Evolutionary conservation across 2,888 invertebrate species (phyloP).

Genomic region (Sarcophaga caerulescens): DNA sequence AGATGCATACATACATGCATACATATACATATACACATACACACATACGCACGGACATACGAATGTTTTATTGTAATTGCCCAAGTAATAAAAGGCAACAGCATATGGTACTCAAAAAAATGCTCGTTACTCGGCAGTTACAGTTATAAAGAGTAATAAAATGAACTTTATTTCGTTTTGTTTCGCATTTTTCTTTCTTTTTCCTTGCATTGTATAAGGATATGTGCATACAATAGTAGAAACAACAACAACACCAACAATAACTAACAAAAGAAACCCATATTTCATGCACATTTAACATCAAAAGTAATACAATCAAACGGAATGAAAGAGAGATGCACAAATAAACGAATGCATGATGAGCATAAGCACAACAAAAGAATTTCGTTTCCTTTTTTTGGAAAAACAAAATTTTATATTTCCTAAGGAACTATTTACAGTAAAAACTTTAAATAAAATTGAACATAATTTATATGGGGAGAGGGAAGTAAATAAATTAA

Average conservation of each 20-base stretch:
- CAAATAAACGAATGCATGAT: background rate
- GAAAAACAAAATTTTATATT: no score
- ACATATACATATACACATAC: background rate
- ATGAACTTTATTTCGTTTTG: background rate
- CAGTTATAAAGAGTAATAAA: slow-evolving; percentile 42
- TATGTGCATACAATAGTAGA: background rate
- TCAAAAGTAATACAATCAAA: slow-evolving; percentile 31
- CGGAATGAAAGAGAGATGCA: background rate
- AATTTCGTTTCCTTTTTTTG: no score
- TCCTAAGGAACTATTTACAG: no score
- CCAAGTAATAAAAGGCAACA: slow-evolving; percentile 51
- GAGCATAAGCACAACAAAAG: no score
- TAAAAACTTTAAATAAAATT: no score
- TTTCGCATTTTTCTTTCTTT: background rate
- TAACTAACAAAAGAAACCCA: slow-evolving; percentile 14
- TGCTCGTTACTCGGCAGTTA: slow-evolving; percentile 25
- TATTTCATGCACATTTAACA: slow-evolving; percentile 44
- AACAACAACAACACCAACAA: background rate
- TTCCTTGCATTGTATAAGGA: background rate
- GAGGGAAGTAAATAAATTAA: no score
- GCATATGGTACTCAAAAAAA: slow-evolving; percentile 35
- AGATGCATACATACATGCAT: slow-evolving; percentile 7
- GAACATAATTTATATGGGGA: no score
- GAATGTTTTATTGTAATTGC: slow-evolving; percentile 46
- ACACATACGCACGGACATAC: background rate